Percentiles rank a stretch among this genome's conserved stretches.
Conservation (phyloP, 1,140 invertebrate genomes). For the Drosophila littoralis region DNA sequence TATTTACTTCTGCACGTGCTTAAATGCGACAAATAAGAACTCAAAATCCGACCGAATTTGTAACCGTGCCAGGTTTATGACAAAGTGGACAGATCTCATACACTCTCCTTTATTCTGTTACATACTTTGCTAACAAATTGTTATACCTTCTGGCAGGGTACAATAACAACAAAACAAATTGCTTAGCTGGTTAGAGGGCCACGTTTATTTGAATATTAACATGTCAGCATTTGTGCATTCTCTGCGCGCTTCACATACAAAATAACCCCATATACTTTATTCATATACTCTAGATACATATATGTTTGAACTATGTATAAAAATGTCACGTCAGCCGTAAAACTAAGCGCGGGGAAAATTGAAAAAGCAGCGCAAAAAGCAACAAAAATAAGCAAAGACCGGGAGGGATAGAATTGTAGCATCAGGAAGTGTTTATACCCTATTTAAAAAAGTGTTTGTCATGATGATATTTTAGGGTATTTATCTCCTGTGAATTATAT, state of each 20-base stretch:
- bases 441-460: neutral
- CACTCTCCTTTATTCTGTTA: too few relatives aligned
- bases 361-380: conserved; percentile 47
- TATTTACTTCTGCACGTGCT: too few relatives aligned
- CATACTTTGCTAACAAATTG: too few relatives aligned
- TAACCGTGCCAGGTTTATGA: too few relatives aligned
- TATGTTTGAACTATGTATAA: conserved; percentile 28
- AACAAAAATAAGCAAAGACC: conserved; percentile 20
- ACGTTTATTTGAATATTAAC: conserved; percentile 45
- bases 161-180: conserved; percentile 18
- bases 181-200: conserved; percentile 3
- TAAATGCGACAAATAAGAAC: too few relatives aligned
- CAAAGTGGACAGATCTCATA: too few relatives aligned
- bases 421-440: conserved; percentile 19
- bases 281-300: conserved; percentile 22
- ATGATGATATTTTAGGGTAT: too few relatives aligned
- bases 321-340: conserved; percentile 71
- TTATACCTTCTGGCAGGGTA: neutral
- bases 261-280: conserved; percentile 12
- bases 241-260: conserved; percentile 28
- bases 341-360: conserved; percentile 57
- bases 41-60: too few relatives aligned
- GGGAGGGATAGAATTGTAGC: neutral
- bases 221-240: conserved; percentile 63
- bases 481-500: too few relatives aligned